Evolutionary conservation across 1,140 invertebrate genomes (phyloP).

Genomic region (Chionoecetes opilio): DNA sequence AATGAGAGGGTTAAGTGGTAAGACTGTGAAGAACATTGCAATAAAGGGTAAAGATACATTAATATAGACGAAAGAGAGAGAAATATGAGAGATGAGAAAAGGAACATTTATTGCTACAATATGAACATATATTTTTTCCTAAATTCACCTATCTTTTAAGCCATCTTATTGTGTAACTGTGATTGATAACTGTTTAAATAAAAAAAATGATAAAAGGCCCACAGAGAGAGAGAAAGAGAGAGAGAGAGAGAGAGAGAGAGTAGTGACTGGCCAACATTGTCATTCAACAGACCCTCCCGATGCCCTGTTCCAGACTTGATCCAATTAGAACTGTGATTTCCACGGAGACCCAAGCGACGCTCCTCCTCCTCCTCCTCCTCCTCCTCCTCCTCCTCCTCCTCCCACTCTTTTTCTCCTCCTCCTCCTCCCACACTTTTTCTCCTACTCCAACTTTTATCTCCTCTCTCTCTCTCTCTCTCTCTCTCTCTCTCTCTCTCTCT

Average conservation of each 20-base stretch:
- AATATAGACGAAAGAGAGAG: background rate
- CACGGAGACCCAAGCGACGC: slow-evolving; percentile 12
- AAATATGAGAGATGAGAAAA: slow-evolving; percentile 29
- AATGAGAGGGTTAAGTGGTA: background rate
- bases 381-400: background rate
- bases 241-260: slow-evolving; percentile 63
- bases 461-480: background rate
- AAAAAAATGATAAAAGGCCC: slow-evolving; percentile 2
- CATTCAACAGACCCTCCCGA: slow-evolving; percentile 2
- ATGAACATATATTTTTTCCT: too few species aligned
- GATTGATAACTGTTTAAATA: background rate
- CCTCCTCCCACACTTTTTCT: background rate
- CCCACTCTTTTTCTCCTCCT: background rate
- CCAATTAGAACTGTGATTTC: slow-evolving; percentile 54
- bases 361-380: slow-evolving; percentile 11
- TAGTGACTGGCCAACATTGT: slow-evolving; percentile 29
- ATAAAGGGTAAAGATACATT: background rate
- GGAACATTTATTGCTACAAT: too few species aligned
- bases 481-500: too few species aligned
- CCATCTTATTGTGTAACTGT: too few species aligned
- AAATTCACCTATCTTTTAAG: too few species aligned
- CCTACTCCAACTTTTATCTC: background rate
- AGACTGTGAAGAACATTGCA: too few species aligned
- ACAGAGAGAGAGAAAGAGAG: slow-evolving; percentile 65
- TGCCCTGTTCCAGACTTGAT: slow-evolving; percentile 9